These are phyloP conservation scores for Melanargia galathea DNA, from an alignment of 2,888 invertebrate genomes.

Conservation along the genomic window DNA sequence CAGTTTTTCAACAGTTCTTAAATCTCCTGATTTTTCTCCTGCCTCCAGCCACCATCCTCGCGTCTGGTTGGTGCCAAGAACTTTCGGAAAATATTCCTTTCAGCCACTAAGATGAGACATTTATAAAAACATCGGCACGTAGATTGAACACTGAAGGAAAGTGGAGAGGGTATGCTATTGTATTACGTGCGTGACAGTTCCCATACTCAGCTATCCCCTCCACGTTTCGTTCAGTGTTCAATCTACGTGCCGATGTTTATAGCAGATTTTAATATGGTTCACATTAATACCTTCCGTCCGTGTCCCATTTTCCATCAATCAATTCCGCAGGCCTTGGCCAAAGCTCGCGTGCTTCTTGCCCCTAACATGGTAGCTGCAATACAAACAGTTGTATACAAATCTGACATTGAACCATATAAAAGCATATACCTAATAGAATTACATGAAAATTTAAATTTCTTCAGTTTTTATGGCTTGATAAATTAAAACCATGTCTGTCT, in stretches of 20 bases:
- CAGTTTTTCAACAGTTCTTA: no score
- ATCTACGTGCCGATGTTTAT: no score
- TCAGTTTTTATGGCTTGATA: background rate
- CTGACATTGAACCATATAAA: constrained; percentile 26
- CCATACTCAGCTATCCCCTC: no score
- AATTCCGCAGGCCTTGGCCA: constrained; percentile 32
- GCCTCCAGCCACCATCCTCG: background rate
- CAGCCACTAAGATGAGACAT: background rate
- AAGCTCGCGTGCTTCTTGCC: constrained; percentile 33
- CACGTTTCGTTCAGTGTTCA: no score
- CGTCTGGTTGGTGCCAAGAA: background rate
- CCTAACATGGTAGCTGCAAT: constrained; percentile 20
- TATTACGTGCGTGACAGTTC: no score
- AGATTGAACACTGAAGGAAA: no score
- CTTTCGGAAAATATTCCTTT: background rate
- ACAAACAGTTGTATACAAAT: constrained; percentile 30
- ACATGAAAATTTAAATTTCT: background rate
- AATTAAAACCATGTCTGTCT: no score
- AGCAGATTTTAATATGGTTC: background rate
- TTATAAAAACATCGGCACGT: no score
- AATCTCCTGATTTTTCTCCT: background rate
- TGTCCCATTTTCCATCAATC: constrained; percentile 28
- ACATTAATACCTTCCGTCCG: background rate
- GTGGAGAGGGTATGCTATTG: no score
- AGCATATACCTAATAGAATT: background rate